Evolutionary conservation across 2,797 vertebrate species (phyloP).

Genomic region (Micropoecilia bifurca): DNA sequence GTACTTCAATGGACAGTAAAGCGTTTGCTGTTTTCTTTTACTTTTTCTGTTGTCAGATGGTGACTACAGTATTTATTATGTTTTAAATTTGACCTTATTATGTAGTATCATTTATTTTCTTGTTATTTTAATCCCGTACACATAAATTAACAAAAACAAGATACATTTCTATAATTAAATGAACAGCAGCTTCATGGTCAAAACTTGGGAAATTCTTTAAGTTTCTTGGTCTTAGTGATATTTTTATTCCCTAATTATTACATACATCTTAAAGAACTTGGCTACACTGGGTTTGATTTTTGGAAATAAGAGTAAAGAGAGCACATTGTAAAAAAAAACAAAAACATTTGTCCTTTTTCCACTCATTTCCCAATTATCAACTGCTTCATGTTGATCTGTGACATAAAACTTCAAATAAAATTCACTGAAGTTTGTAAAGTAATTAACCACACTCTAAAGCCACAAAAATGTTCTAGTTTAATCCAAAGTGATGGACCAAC

Average conservation of each 20-base stretch:
- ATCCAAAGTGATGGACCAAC: background rate
- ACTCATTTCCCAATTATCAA: background rate
- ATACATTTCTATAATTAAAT: background rate
- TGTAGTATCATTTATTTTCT: background rate
- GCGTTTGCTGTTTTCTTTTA: background rate
- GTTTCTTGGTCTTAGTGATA: background rate
- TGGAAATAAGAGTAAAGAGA: background rate
- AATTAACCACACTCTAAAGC: background rate
- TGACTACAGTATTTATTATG: background rate
- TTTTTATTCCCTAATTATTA: background rate
- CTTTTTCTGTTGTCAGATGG: background rate
- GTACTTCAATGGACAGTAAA: background rate
- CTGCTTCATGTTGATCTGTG: background rate
- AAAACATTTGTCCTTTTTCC: background rate
- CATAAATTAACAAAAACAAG: no score
- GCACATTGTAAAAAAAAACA: background rate
- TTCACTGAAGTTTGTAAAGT: background rate
- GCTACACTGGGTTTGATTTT: background rate
- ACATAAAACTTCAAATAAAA: background rate
- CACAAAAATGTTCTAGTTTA: background rate
- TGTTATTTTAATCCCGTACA: background rate
- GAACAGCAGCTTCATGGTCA: background rate
- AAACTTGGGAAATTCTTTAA: background rate
- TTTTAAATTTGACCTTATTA: background rate
- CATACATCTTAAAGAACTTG: background rate